These are phyloP conservation scores for Octonoba sinensis DNA, from an alignment of 2,888 invertebrate genomes.

Conservation along the genomic window DNA sequence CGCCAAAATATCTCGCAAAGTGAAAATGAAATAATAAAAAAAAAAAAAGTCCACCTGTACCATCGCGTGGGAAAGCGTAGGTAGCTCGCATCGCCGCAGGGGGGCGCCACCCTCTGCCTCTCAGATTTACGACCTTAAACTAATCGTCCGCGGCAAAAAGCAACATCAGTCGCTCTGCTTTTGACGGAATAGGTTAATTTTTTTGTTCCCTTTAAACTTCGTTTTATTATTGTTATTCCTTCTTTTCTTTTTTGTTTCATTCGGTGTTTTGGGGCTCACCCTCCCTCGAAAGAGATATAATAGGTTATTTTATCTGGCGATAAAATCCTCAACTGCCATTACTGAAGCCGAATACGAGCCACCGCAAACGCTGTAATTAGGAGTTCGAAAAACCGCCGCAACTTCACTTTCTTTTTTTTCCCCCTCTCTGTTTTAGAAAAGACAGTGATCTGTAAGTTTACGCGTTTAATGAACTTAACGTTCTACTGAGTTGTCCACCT, in stretches of 20 bases:
- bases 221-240: slow-evolving; percentile 30
- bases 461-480: slow-evolving; percentile 56
- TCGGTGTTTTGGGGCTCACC: slow-evolving; percentile 24
- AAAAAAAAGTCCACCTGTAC: slow-evolving; percentile 29
- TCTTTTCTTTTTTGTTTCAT: slow-evolving; percentile 16
- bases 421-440: slow-evolving; percentile 20
- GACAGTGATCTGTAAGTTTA: slow-evolving; percentile 52
- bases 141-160: slow-evolving; percentile 49
- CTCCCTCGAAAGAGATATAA: slow-evolving; percentile 59
- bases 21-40: neutral
- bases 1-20: neutral
- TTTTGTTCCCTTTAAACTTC: slow-evolving; percentile 6
- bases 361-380: slow-evolving; percentile 57
- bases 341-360: slow-evolving; percentile 13
- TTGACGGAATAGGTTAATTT: slow-evolving; percentile 34
- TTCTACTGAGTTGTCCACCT: slow-evolving; percentile 26
- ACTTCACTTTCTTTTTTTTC: slow-evolving; percentile 17
- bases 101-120: slow-evolving; percentile 46
- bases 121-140: slow-evolving; percentile 59
- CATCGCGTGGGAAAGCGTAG: slow-evolving; percentile 60
- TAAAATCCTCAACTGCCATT: slow-evolving; percentile 49
- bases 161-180: slow-evolving; percentile 30
- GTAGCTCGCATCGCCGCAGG: slow-evolving; percentile 54
- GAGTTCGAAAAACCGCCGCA: slow-evolving; percentile 11
- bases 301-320: slow-evolving; percentile 61